These are phyloP conservation scores for Mustela erminea DNA, from an alignment of 2,797 vertebrate genomes.

Conservation along the genomic window DNA sequence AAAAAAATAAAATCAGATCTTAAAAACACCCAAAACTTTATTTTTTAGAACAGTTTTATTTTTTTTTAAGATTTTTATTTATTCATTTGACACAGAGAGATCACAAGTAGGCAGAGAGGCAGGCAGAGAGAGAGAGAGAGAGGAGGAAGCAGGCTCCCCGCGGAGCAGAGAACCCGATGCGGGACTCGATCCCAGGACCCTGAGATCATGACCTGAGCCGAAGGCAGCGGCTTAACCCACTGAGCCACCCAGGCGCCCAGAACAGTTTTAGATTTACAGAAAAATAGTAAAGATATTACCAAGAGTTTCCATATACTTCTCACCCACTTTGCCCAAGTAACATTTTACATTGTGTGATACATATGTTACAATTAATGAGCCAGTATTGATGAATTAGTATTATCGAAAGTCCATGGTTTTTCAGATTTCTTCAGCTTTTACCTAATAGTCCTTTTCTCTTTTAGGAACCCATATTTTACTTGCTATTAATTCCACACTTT, in stretches of 20 bases:
- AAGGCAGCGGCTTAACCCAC: too few species aligned
- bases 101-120: too few species aligned
- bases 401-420: neutral
- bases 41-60: conserved; percentile 38
- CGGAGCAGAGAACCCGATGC: too few species aligned
- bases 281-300: neutral
- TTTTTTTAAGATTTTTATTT: too few species aligned
- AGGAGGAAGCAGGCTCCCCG: too few species aligned
- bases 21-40: neutral
- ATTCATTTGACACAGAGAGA: too few species aligned
- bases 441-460: neutral
- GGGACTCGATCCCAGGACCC: too few species aligned
- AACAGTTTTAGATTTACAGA: conserved; percentile 47
- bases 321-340: neutral
- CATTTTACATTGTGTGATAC: neutral
- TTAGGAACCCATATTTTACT: conserved; percentile 20
- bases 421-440: conserved; percentile 31
- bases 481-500: conserved; percentile 9
- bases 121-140: too few species aligned
- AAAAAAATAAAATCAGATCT: neutral
- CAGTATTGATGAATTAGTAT: neutral
- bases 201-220: too few species aligned
- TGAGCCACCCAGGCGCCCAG: too few species aligned
- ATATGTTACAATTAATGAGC: conserved; percentile 5
- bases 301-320: neutral